phyloP scores from a whole-genome alignment of 2,797 vertebrate species.

The Lophotriccus pileatus region DNA sequence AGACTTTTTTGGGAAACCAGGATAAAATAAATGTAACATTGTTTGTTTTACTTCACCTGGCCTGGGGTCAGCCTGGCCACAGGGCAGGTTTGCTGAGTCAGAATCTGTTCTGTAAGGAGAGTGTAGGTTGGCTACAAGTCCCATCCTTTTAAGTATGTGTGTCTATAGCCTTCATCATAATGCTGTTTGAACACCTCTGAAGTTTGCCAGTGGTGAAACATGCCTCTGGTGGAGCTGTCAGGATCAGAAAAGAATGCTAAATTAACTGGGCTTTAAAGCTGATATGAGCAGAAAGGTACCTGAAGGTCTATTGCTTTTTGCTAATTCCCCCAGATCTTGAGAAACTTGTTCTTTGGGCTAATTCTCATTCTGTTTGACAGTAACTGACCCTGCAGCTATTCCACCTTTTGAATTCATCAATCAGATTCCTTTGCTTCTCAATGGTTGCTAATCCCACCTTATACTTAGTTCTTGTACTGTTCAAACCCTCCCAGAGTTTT shows the following conservation, averaged over 20 bases:
- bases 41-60: neutral
- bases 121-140: neutral
- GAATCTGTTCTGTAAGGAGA: neutral
- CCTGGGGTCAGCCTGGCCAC: neutral
- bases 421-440: neutral
- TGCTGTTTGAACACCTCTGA: neutral
- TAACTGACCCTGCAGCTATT: constrained; percentile 5
- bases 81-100: neutral
- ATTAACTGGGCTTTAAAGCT: neutral
- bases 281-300: constrained; percentile 28
- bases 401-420: constrained; percentile 5
- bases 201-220: neutral
- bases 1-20: neutral
- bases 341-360: constrained; percentile 13
- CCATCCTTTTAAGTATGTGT: neutral
- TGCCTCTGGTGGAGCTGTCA: constrained; percentile 21
- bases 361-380: constrained; percentile 39
- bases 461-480: neutral
- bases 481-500: neutral
- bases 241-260: neutral
- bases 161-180: neutral
- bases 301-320: constrained; percentile 5
- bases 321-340: constrained; percentile 15
- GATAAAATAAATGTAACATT: neutral
- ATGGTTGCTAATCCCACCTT: neutral